Base-by-base conservation (phyloP, 2,888 invertebrate species). In the Digitonthophagus gazella region DNA sequence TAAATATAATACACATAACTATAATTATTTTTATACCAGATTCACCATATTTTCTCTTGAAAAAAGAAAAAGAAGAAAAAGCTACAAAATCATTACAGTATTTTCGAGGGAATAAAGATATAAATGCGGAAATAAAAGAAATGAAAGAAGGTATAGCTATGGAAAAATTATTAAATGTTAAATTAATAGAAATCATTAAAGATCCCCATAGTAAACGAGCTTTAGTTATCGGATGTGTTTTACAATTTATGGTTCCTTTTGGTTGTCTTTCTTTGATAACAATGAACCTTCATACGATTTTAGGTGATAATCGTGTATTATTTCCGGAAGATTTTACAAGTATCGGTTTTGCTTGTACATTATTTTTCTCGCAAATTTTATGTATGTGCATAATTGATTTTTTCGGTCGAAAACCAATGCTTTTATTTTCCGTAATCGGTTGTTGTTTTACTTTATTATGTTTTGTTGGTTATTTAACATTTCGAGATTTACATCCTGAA, bases 91-190 rank as follows among this genome's bases (percentile, higher is more conserved):
- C 6, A 15, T 54, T 65, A 15, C 28, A 65, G 14, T 65, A 15
- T 54, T 65, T 65, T 18, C 28, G 65, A 54, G 55, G 55, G 6
- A 2, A 5, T 0, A 18, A 54, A 11, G 54, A 44, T 28, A 14
- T 65, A 6, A 18, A 65, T n/a, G 44, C 28, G 14, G 65, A 65
- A 65, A 6, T 65, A 15, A 8, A 1, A 11, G 65, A 65, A 11
- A 28, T 65, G 5, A 18, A 65, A 15, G 11, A 28, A 8, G 15
- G 18, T 15, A 14, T 28, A 1, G 54, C 28, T 3, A 6, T 6
- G 15, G 3, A 6, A 5, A 65, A 28, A 14, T 54, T 15, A 6
- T 14, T 6, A 15, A 54, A 54, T 4, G 16, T 15, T 1, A 65
- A 28, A 15, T n/a, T 54, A 5, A 44, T 28, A 2, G 65, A 65